Base-by-base conservation (phyloP, 2,888 invertebrate genomes). In the Eurytoma adleriae region DNA sequence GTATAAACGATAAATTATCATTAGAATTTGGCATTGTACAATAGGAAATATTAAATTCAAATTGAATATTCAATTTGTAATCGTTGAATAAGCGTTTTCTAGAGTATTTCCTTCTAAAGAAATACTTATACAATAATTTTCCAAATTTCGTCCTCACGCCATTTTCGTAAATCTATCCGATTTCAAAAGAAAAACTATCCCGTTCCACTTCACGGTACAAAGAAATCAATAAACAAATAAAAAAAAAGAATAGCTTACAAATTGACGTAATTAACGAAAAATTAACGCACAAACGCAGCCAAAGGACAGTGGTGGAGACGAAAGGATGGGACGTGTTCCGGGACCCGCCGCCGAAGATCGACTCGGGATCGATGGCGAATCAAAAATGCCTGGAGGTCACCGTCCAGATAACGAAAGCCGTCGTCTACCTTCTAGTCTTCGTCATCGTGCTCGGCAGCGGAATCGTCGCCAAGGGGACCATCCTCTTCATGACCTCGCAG, bases 281-380 rank as follows among this genome's bases (percentile, higher is more conserved):
- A 50, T 50, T n/a, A 12, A 50, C 50, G 50, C 50, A 7, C 24
- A 1, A 4, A 30, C 52, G 12, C 59, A 96, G 96, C 89, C 95
- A 95, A 91, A 93, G 96, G 88, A 96, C 96, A 82, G 94, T 96
- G 86, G 95, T 95, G 88, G 96, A 96, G 91, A 96, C 96, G 86
- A 97, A 97, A 95, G 96, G 96, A 94, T 98, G 98, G 98, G 98
- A 98, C 93, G 97, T 98, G 80, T 98, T 98, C 92, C 93, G 97
- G 89, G 96, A 97, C 91, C 95, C 97, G 85, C 98, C 98, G 13
- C 95, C 95, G 86, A 96, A 97, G 91, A 94, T 95, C 91, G 96
- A 96, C 91, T 96, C 96, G 85, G 96, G 96, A 84, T 97, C 97
- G 72, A 96, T 96, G 94, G 96, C 96, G 86, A 96, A 95, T 89